These are phyloP conservation scores for Agriotes lineatus DNA, from an alignment of 2,888 invertebrate species.

Conservation along the genomic window DNA sequence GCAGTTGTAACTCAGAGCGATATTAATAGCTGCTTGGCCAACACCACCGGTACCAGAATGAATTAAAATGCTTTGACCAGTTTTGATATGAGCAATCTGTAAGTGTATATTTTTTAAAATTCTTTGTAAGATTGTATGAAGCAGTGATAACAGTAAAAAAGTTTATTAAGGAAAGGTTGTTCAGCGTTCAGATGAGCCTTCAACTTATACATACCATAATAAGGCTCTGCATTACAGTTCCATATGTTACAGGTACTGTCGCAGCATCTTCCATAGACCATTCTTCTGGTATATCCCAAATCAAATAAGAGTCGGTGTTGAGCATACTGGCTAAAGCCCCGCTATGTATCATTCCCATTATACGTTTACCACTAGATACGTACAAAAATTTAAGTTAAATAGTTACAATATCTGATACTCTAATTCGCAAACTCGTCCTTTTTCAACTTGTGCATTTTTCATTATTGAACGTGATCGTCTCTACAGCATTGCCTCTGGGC, in stretches of 20 bases:
- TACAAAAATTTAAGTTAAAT: neutral
- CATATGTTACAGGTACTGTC: conserved; percentile 82
- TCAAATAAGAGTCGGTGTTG: conserved; percentile 67
- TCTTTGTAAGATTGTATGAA: too few relatives aligned
- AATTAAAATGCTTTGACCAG: conserved; percentile 66
- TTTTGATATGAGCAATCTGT: conserved; percentile 51
- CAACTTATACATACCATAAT: conserved; percentile 61
- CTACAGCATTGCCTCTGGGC: too few relatives aligned
- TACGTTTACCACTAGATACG: conserved; percentile 69
- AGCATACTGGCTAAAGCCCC: conserved; percentile 72
- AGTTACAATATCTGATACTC: neutral
- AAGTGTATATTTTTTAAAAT: too few relatives aligned
- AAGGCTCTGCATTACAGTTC: conserved; percentile 67
- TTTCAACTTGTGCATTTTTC: too few relatives aligned
- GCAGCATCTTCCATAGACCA: conserved; percentile 83
- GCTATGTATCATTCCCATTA: conserved; percentile 79
- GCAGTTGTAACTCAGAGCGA: conserved; percentile 75
- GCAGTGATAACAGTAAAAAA: neutral
- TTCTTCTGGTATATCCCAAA: conserved; percentile 77
- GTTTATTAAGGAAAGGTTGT: neutral
- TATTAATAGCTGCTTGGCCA: conserved; percentile 83
- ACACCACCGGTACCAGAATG: conserved; percentile 79
- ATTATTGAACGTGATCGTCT: too few relatives aligned
- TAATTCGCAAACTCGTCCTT: too few relatives aligned
- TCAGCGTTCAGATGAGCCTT: too few relatives aligned